Percentiles rank a stretch among this genome's conserved stretches.
Evolutionary conservation across 2,113 vertebrate genomes (phyloP).

Genomic region (Eurystomus gularis): DNA sequence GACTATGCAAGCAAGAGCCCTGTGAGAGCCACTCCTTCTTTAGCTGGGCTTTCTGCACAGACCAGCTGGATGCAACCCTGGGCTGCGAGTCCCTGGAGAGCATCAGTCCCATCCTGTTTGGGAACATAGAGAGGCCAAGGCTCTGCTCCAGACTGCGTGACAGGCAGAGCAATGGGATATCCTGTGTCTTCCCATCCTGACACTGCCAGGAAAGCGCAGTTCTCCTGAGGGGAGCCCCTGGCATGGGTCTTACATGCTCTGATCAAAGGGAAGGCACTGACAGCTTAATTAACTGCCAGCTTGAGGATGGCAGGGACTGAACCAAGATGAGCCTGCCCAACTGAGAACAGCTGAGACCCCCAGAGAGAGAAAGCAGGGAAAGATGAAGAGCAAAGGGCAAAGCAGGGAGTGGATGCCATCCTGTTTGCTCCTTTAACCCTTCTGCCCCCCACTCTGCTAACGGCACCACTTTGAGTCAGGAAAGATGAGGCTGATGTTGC

Average conservation of each 20-base stretch:
- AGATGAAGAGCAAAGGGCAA: background rate
- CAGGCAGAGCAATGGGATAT: background rate
- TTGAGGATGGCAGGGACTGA: background rate
- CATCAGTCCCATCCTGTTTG: background rate
- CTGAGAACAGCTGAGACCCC: background rate
- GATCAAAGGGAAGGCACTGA: background rate
- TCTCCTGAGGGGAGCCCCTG: background rate
- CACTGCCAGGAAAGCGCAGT: background rate
- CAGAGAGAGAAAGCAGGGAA: background rate
- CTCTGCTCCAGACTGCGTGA: background rate
- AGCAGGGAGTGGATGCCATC: background rate
- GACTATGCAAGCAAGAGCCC: background rate
- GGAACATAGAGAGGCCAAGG: rapidly evolving
- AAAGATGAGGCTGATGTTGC: rapidly evolving
- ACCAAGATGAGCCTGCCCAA: background rate
- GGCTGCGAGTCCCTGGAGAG: background rate
- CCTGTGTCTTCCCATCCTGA: background rate
- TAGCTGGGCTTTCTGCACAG: background rate
- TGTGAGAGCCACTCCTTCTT: rapidly evolving
- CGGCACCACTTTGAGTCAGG: background rate
- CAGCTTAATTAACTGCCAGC: background rate
- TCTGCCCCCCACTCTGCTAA: background rate
- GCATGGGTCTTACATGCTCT: background rate
- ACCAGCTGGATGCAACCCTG: background rate
- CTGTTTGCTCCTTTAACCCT: background rate